Evolutionary conservation across 2,797 vertebrate genomes (phyloP).

Genomic region (Parambassis ranga): DNA sequence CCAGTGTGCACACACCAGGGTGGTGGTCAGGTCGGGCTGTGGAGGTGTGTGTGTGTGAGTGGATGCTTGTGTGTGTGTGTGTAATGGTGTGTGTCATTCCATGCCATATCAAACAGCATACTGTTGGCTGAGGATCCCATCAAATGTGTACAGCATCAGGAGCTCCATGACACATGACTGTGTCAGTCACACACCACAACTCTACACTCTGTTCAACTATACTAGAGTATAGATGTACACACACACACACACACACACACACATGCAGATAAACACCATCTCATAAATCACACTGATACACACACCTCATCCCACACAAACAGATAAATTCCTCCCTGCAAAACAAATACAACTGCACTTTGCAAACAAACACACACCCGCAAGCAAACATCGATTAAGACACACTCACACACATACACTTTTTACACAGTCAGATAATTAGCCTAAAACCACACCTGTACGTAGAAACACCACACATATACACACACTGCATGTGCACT

Average conservation of each 20-base stretch:
- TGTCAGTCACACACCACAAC: constrained; percentile 53
- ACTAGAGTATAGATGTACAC: neutral
- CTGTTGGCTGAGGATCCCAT: constrained; percentile 49
- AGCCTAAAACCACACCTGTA: neutral
- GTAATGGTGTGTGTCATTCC: constrained; percentile 65
- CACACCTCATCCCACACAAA: constrained; percentile 26
- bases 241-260: neutral
- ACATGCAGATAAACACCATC: no score
- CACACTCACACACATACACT: neutral
- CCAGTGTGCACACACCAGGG: neutral
- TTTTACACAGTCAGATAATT: constrained; percentile 16
- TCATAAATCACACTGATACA: constrained; percentile 60
- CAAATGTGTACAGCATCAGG: constrained; percentile 45
- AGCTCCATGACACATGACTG: constrained; percentile 53
- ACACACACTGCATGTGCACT: neutral
- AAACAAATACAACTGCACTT: constrained; percentile 43
- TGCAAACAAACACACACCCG: constrained; percentile 13
- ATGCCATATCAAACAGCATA: constrained; percentile 50
- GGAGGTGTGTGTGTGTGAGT: neutral
- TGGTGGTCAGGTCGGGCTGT: neutral
- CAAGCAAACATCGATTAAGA: constrained; percentile 23
- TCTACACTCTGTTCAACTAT: constrained; percentile 21
- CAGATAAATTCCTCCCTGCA: constrained; percentile 32
- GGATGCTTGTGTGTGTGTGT: constrained; percentile 56
- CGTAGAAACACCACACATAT: neutral